These are phyloP conservation scores for Plotosus lineatus DNA, from an alignment of 2,113 vertebrate species.

Conservation along the genomic window DNA sequence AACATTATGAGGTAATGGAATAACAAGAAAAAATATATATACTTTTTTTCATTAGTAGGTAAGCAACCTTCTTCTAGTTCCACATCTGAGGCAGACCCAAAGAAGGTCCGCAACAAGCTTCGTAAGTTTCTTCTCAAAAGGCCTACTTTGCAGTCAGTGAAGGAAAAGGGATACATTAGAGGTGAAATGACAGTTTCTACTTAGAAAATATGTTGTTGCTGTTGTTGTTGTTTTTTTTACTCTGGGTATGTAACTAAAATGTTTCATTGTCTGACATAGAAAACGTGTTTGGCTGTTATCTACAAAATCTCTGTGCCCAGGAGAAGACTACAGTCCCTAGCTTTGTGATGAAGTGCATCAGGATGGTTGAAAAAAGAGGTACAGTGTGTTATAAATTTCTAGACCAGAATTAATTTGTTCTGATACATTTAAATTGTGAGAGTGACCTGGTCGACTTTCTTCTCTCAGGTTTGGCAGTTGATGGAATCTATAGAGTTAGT, in stretches of 20 bases:
- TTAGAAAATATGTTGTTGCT: not conserved
- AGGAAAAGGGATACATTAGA: slow-evolving; percentile 89
- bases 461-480: slow-evolving; percentile 82
- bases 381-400: not conserved
- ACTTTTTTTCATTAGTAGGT: not conserved
- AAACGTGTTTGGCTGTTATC: slow-evolving; percentile 87
- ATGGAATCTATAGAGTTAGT: slow-evolving; percentile 91
- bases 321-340: slow-evolving; percentile 79
- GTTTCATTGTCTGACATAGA: slow-evolving; percentile 69
- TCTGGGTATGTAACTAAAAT: not conserved
- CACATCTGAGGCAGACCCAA: slow-evolving; percentile 73
- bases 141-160: slow-evolving; percentile 86
- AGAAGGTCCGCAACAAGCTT: slow-evolving; percentile 80
- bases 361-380: slow-evolving; percentile 86
- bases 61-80: slow-evolving; percentile 42
- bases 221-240: not conserved
- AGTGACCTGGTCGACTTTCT: not conserved
- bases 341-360: slow-evolving; percentile 87
- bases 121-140: slow-evolving; percentile 83
- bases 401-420: not conserved
- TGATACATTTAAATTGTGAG: not conserved
- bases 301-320: slow-evolving; percentile 78
- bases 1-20: not conserved
- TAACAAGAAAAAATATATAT: not conserved
- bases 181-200: slow-evolving; percentile 61